Conservation (phyloP, 2,797 vertebrate genomes). For the Rhincodon typus region DNA sequence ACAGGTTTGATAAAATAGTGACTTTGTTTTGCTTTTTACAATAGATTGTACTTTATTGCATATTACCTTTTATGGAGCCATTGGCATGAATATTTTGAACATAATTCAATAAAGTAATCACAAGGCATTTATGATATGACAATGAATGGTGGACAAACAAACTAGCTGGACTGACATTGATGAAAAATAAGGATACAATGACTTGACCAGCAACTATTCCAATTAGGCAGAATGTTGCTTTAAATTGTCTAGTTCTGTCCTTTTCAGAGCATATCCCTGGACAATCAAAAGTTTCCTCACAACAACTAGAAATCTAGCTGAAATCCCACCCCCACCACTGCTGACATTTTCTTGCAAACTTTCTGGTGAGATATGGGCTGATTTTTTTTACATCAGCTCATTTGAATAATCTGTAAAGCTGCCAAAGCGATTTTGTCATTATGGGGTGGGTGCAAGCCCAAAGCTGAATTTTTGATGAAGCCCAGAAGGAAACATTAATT, state of each 20-base stretch:
- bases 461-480: not conserved
- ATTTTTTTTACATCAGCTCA: not conserved
- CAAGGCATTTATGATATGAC: not conserved
- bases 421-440: not conserved
- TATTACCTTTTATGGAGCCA: not conserved
- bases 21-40: constrained; percentile 7
- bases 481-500: not conserved
- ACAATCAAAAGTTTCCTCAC: not conserved
- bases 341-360: not conserved
- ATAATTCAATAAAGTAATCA: not conserved
- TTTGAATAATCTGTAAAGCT: not conserved
- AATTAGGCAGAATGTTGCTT: not conserved
- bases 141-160: too few species aligned
- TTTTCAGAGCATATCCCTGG: not conserved
- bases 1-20: not conserved
- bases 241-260: not conserved
- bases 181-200: not conserved
- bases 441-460: not conserved
- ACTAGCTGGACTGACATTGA: not conserved
- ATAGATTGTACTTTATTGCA: not conserved
- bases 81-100: constrained; percentile 17
- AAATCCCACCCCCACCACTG: not conserved
- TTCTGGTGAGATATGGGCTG: too few species aligned
- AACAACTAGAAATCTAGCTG: not conserved
- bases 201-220: not conserved